Conservation (phyloP, 2,888 invertebrate genomes). For the Nipponacmea schrenckii region DNA sequence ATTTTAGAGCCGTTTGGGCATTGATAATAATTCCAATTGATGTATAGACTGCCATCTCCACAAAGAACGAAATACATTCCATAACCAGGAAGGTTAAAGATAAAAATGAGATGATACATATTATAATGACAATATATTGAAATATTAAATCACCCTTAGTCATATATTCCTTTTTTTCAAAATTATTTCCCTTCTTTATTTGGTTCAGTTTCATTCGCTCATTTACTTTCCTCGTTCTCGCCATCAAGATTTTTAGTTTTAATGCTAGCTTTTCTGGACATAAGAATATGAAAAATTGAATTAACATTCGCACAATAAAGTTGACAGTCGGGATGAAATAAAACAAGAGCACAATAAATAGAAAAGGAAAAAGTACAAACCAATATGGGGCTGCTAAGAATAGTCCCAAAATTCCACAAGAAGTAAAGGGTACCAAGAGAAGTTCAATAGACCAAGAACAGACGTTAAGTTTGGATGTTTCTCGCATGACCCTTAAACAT, state of each 20-base stretch:
- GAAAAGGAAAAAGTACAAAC: slow-evolving; percentile 45
- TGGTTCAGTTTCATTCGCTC: slow-evolving; percentile 26
- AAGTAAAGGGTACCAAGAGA: slow-evolving; percentile 55
- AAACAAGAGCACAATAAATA: slow-evolving; percentile 45
- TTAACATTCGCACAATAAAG: slow-evolving; percentile 49
- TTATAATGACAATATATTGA: slow-evolving; percentile 39
- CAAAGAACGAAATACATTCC: slow-evolving; percentile 58
- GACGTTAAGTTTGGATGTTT: slow-evolving; percentile 30
- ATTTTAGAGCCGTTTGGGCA: slow-evolving; percentile 50
- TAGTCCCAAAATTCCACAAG: slow-evolving; percentile 54
- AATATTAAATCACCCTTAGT: slow-evolving; percentile 20
- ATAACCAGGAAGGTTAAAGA: slow-evolving; percentile 53
- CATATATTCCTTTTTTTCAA: slow-evolving; percentile 29
- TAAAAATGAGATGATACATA: slow-evolving; percentile 48
- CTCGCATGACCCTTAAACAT: slow-evolving; percentile 52
- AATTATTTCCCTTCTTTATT: slow-evolving; percentile 29
- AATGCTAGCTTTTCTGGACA: slow-evolving; percentile 32
- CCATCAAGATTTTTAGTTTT: background rate
- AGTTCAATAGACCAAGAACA: slow-evolving; percentile 43
- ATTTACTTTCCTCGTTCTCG: slow-evolving; percentile 8
- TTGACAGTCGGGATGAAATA: slow-evolving; percentile 59
- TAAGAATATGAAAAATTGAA: slow-evolving; percentile 45
- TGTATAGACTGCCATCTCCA: slow-evolving; percentile 57
- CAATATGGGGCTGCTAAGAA: slow-evolving; percentile 50
- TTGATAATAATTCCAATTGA: slow-evolving; percentile 61